Percentiles rank a stretch among this genome's conserved stretches.
phyloP scores from a whole-genome alignment of 2,797 vertebrate species.

The Eospalax fontanierii region DNA sequence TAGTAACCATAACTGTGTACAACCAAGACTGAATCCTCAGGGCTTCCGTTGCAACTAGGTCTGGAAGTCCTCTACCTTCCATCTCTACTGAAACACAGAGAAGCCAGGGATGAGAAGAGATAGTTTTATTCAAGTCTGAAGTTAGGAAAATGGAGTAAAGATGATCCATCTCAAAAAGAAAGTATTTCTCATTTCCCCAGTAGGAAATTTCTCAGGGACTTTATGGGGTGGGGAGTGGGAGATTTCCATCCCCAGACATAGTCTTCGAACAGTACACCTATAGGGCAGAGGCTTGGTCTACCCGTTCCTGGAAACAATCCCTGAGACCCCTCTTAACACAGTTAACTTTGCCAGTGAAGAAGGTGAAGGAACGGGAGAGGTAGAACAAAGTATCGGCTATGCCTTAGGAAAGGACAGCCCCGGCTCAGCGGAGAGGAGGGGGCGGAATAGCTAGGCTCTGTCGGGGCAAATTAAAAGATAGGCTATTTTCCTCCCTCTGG shows the following conservation, averaged over 20 bases:
- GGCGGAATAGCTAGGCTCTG: neutral
- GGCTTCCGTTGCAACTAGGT: neutral
- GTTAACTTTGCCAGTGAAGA: neutral
- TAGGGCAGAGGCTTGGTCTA: neutral
- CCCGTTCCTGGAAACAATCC: neutral
- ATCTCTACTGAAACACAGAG: neutral
- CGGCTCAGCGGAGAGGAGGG: neutral
- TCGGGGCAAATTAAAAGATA: no score
- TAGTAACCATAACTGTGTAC: no score
- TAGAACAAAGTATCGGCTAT: neutral
- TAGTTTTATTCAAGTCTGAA: neutral
- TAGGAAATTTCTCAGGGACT: neutral
- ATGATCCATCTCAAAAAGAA: neutral
- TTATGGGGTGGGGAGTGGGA: neutral
- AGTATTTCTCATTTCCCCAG: neutral
- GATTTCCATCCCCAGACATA: no score
- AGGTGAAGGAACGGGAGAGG: neutral
- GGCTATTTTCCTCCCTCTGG: neutral
- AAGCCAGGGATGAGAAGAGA: neutral
- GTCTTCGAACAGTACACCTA: neutral
- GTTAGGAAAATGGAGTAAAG: neutral
- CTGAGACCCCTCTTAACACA: neutral
- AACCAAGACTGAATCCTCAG: neutral
- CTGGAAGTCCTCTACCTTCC: neutral
- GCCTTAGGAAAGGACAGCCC: neutral